These are phyloP conservation scores for Lasioglossum figueresi DNA, from an alignment of 2,888 invertebrate genomes.

Conservation along the genomic window DNA sequence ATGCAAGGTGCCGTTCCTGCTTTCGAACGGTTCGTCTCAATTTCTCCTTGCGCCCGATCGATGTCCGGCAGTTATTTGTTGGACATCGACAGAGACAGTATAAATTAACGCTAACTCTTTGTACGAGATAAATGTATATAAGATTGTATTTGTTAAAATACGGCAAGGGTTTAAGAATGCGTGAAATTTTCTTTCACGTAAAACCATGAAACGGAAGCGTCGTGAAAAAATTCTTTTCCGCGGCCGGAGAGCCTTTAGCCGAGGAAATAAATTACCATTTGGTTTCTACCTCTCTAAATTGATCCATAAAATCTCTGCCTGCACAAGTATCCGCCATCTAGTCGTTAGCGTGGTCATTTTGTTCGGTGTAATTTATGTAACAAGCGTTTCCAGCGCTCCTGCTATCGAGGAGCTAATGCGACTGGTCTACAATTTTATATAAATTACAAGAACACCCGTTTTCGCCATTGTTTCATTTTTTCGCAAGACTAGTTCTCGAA, in stretches of 20 bases:
- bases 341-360: background rate
- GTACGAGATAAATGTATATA: no score
- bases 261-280: background rate
- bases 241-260: background rate
- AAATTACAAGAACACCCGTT: background rate
- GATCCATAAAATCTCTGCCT: background rate
- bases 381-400: background rate
- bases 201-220: background rate
- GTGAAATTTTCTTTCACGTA: background rate
- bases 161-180: background rate
- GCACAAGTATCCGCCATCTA: background rate
- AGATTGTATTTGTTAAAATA: no score
- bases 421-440: background rate
- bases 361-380: background rate
- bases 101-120: no score
- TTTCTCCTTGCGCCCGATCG: background rate
- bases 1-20: background rate
- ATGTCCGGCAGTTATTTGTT: background rate
- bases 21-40: background rate
- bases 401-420: background rate
- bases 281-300: slow-evolving; percentile 1
- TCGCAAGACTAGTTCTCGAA: background rate
- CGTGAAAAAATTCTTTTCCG: background rate
- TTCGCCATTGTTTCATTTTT: background rate
- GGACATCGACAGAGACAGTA: no score